These are phyloP conservation scores for Heterotis niloticus DNA, from an alignment of 2,113 vertebrate species.

Conservation along the genomic window DNA sequence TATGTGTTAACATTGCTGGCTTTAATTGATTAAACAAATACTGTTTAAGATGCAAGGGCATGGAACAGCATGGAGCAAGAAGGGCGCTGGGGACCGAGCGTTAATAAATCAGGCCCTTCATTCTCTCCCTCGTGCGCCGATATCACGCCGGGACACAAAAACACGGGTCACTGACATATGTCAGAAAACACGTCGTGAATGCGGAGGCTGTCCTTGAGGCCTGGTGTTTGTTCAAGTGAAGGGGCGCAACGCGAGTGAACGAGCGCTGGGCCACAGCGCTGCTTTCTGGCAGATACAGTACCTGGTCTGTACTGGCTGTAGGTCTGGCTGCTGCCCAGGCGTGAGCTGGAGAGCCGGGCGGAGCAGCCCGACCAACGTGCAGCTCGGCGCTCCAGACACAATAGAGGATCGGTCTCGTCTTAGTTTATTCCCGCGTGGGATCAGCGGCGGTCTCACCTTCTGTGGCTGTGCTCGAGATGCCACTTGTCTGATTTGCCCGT, in stretches of 20 bases:
- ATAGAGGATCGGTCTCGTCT: background rate
- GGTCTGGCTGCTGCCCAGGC: background rate
- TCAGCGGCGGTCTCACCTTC: background rate
- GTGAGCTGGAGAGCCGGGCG: background rate
- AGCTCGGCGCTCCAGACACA: background rate
- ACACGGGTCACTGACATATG: slow-evolving; percentile 16
- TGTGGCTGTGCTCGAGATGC: too few relatives aligned
- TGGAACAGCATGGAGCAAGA: background rate
- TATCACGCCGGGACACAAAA: slow-evolving; percentile 1
- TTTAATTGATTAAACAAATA: slow-evolving; percentile 23
- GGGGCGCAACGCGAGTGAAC: background rate
- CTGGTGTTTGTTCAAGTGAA: slow-evolving; percentile 21
- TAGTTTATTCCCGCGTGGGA: background rate
- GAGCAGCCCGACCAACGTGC: background rate
- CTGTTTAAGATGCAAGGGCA: slow-evolving; percentile 19
- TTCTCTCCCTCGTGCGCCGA: background rate
- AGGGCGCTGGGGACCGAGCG: background rate
- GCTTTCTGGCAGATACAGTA: background rate
- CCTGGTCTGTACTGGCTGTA: background rate
- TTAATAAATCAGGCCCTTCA: slow-evolving; percentile 11
- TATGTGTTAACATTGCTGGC: background rate
- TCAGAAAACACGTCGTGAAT: slow-evolving; percentile 26
- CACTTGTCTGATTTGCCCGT: background rate
- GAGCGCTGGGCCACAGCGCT: background rate
- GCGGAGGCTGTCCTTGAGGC: slow-evolving; percentile 12